Evolutionary conservation across 2,113 vertebrate genomes (phyloP).

Genomic region (Microcebus griseorufus): DNA sequence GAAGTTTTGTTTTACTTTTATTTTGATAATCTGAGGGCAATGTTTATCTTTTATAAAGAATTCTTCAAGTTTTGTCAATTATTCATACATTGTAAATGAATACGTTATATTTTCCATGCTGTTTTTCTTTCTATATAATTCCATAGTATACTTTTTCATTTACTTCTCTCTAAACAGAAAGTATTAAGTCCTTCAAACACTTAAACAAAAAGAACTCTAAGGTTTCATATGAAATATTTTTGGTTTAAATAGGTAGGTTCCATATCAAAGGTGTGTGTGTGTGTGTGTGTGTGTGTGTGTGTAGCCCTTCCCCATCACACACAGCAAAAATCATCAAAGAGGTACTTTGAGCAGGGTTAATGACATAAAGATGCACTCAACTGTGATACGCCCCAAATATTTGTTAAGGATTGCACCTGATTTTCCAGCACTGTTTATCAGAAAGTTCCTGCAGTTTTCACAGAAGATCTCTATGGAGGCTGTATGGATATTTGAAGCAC

Average conservation of each 20-base stretch:
- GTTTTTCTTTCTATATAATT: neutral
- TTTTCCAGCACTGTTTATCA: neutral
- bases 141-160: neutral
- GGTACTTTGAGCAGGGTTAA: neutral
- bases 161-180: neutral
- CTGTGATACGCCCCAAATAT: neutral
- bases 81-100: neutral
- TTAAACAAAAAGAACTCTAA: neutral
- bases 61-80: neutral
- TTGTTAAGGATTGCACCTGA: neutral
- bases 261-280: neutral
- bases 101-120: rapidly evolving
- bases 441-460: too few relatives aligned
- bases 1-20: neutral
- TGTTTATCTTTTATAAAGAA: neutral
- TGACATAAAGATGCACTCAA: neutral
- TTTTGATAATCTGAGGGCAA: neutral
- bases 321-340: neutral
- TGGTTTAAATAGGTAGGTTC: neutral
- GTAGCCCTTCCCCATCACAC: neutral
- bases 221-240: neutral
- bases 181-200: neutral
- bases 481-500: neutral
- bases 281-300: neutral
- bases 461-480: too few relatives aligned